These are phyloP conservation scores for Stegostoma tigrinum DNA, from an alignment of 2,113 vertebrate species.

Conservation along the genomic window DNA sequence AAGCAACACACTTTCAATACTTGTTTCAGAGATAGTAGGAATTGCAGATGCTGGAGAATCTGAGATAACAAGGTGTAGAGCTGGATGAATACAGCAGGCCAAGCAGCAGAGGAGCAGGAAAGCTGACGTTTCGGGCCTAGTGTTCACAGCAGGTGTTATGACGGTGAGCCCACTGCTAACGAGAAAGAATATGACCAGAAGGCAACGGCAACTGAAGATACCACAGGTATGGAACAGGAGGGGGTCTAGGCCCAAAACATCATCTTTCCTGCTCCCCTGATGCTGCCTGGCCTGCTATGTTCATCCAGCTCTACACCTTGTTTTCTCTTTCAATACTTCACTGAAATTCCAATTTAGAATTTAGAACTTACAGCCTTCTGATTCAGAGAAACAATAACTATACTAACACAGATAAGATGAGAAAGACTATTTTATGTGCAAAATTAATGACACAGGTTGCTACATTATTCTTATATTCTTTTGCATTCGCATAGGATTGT, in stretches of 20 bases:
- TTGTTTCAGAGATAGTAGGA: not conserved
- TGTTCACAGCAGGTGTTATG: not conserved
- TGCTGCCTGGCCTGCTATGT: no score
- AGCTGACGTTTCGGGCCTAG: not conserved
- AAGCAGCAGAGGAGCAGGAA: no score
- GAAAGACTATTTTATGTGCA: not conserved
- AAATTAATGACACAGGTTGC: not conserved
- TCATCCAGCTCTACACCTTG: no score
- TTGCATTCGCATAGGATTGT: not conserved
- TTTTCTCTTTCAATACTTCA: not conserved
- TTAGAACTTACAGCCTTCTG: not conserved
- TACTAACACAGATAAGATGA: not conserved
- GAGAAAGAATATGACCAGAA: not conserved
- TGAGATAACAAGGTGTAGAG: no score
- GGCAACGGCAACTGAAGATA: not conserved
- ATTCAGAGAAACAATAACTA: not conserved
- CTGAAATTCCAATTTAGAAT: not conserved
- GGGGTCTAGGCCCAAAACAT: no score
- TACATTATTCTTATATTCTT: not conserved
- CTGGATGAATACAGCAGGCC: no score
- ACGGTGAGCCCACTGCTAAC: not conserved
- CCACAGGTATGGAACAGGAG: not conserved
- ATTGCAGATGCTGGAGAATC: no score
- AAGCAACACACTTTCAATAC: not conserved
- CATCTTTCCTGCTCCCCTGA: no score